Evolutionary conservation across 2,113 vertebrate species (phyloP).

Genomic region (Ibidorhyncha struthersii): DNA sequence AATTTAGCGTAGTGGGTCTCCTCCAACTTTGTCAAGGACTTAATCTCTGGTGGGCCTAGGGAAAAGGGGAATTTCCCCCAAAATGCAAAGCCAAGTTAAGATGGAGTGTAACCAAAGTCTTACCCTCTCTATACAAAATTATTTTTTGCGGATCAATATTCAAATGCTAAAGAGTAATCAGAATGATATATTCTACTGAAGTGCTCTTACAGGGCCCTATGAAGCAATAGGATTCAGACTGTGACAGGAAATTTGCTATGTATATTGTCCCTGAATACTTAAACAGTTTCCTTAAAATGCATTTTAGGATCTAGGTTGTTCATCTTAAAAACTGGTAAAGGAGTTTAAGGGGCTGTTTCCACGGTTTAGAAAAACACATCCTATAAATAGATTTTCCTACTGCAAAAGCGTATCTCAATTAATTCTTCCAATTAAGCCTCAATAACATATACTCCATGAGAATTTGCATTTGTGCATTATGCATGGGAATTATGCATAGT

Average conservation of each 20-base stretch:
- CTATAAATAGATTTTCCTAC: slow-evolving; percentile 3
- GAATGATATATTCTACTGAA: background rate
- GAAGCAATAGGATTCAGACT: background rate
- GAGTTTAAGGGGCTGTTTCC: background rate
- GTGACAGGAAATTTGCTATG: background rate
- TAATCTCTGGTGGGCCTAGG: background rate
- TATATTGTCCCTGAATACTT: background rate
- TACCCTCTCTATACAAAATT: no score
- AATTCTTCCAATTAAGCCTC: slow-evolving; percentile 14
- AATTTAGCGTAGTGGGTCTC: background rate
- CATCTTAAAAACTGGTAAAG: background rate
- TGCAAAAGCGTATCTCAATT: background rate
- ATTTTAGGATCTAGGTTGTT: background rate
- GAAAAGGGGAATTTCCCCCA: background rate
- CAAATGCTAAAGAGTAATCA: background rate
- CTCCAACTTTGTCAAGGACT: background rate
- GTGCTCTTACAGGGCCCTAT: background rate
- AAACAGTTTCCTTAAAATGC: background rate
- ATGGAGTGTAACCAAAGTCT: background rate
- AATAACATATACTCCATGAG: background rate
- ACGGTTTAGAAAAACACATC: background rate
- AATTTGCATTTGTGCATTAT: slow-evolving; percentile 39
- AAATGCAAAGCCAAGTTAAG: background rate
- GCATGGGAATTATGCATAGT: background rate
- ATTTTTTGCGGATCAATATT: background rate